Conservation (phyloP, 2,113 vertebrate genomes). For the Galemys pyrenaicus region DNA sequence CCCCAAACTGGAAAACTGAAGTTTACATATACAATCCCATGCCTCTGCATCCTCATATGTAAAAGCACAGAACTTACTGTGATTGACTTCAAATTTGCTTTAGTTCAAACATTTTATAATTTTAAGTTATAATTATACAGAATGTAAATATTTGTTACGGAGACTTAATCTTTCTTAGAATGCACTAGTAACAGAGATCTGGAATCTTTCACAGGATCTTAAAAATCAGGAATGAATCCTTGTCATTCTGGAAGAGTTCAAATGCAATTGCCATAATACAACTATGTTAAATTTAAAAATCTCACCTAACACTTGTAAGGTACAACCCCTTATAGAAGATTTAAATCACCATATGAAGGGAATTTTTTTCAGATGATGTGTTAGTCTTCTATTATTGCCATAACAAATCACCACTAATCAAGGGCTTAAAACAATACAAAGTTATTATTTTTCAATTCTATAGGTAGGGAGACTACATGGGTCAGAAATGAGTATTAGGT, state of each 20-base stretch:
- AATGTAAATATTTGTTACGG: constrained; percentile 15
- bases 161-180: not conserved
- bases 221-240: not conserved
- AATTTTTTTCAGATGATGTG: not conserved
- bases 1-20: not conserved
- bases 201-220: not conserved
- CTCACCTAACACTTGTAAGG: not conserved
- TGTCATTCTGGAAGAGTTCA: not conserved
- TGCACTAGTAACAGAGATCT: not conserved
- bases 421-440: not conserved
- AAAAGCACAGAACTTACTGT: not conserved
- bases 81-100: constrained; percentile 14
- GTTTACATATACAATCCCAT: not conserved
- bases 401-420: not conserved
- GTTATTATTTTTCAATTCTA: not conserved
- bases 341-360: not conserved
- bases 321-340: not conserved
- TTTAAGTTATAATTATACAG: not conserved
- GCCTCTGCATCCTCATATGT: not conserved
- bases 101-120: not conserved
- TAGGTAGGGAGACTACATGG: accelerated
- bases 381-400: not conserved
- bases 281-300: not conserved
- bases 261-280: not conserved
- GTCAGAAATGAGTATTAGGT: not conserved